These are phyloP conservation scores for Sapajus apella DNA, from an alignment of 2,113 vertebrate species.

Conservation along the genomic window DNA sequence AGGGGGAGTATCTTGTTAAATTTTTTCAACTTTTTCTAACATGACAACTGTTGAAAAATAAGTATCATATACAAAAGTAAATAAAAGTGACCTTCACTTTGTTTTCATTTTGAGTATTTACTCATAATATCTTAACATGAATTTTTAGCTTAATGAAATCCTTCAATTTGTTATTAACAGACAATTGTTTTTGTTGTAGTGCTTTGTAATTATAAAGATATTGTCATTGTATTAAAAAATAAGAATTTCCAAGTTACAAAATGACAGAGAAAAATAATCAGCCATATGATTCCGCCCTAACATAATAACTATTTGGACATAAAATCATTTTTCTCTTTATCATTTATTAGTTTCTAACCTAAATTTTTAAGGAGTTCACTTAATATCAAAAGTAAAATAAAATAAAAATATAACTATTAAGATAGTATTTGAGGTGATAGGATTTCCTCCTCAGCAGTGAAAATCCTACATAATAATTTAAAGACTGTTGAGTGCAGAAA, in stretches of 20 bases:
- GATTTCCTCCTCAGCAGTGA: background rate
- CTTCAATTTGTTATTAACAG: background rate
- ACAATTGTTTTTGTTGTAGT: background rate
- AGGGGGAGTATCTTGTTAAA: background rate
- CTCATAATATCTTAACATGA: background rate
- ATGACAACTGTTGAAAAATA: background rate
- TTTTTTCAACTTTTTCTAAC: background rate
- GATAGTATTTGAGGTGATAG: background rate
- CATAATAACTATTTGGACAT: background rate
- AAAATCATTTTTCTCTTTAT: background rate
- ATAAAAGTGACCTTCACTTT: background rate
- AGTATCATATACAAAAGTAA: background rate
- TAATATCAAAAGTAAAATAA: background rate
- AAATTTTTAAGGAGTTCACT: background rate
- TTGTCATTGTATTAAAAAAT: background rate
- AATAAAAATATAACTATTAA: background rate
- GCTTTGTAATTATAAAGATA: background rate
- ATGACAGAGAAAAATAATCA: background rate
- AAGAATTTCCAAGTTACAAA: background rate
- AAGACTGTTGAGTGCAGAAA: background rate
- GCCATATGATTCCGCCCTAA: background rate
- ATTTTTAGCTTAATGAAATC: background rate
- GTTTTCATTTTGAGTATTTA: background rate
- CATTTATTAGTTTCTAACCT: background rate
- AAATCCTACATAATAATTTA: background rate